Evolutionary conservation across 2,888 invertebrate species (phyloP), one percentile per base, ranked within the genome.

Genomic region (Ormyrus rosae): DNA sequence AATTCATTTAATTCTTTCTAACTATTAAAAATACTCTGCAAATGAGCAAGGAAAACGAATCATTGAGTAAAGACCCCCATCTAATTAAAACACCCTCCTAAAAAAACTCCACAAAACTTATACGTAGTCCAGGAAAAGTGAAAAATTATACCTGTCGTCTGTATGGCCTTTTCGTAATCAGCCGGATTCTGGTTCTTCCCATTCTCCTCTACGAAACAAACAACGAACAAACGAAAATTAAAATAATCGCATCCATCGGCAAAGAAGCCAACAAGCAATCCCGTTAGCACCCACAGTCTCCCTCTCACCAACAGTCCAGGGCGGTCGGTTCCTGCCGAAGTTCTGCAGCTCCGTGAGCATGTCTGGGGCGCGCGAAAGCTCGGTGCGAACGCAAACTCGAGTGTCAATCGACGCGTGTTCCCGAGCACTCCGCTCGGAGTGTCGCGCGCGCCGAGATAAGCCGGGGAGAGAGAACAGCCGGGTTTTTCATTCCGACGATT

Each of bases 91-190:
- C 34, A 34, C 4, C 34, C 34, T 34, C 34, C 34, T 2, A 34
- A 34, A 34, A 34, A 34, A 34, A 34, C 4, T 34, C 34, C 34
- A 0, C 4, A 34, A 34, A 34, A 34, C 34, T 34, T 34, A 34
- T 4, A 4, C 0, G 34, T 4, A 34, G 34, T 34, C 34, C 34
- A 34, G 34, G 34, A 34, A 34, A 34, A 34, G 34, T 4, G 34
- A 34, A 34, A 34, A 34, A 34, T 3, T 4, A 8, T 63, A 80
- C 80, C 72, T 74, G 80, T 76, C 45, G 58, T 58, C 0, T 70
- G 11, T 19, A 80, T 67, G 7, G 76, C 80, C 60, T 75, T 72
- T 7, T 80, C 80, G 61, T 76, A 80, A 61, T 80, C 76, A 2
- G 67, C 80, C 6, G 71, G 10, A 61, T 55, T 11, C 34, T 48